Evolutionary conservation across 2,797 vertebrate genomes (phyloP).

Genomic region (Cyprinodon diabolis): DNA sequence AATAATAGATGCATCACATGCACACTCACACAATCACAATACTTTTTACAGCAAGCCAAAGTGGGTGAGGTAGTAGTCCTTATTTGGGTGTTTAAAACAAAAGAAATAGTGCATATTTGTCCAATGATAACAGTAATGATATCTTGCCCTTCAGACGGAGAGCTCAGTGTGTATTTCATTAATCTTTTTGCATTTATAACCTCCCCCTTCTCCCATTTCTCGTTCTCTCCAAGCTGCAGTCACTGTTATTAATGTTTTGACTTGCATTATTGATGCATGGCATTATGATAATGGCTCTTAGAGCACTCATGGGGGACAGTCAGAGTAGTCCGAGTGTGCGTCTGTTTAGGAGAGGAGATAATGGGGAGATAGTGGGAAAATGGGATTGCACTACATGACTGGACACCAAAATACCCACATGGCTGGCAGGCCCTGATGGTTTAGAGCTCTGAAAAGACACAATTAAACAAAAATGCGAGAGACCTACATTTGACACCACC

Average conservation of each 20-base stretch:
- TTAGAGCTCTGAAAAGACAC: constrained; percentile 29
- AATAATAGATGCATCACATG: constrained; percentile 30
- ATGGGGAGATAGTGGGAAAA: constrained; percentile 28
- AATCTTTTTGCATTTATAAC: neutral
- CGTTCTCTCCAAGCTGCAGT: constrained; percentile 47
- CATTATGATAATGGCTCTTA: constrained; percentile 85
- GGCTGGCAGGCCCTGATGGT: constrained; percentile 9
- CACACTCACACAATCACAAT: constrained; percentile 28
- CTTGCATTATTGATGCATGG: constrained; percentile 85
- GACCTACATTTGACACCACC: constrained; percentile 33
- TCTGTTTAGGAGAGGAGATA: constrained; percentile 41
- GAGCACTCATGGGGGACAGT: constrained; percentile 59
- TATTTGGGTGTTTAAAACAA: constrained; percentile 63
- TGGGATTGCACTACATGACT: constrained; percentile 25
- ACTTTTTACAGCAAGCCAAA: neutral
- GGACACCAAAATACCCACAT: constrained; percentile 26
- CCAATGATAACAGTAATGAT: constrained; percentile 37
- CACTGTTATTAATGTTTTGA: constrained; percentile 81
- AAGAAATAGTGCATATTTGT: constrained; percentile 36
- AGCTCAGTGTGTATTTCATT: constrained; percentile 40
- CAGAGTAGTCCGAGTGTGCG: constrained; percentile 42
- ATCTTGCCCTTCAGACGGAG: constrained; percentile 48
- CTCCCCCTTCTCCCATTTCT: neutral
- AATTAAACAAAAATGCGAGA: constrained; percentile 61
- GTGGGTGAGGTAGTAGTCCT: constrained; percentile 42